phyloP scores from a whole-genome alignment of 2,888 invertebrate species.

The Ptilodon capucinus region DNA sequence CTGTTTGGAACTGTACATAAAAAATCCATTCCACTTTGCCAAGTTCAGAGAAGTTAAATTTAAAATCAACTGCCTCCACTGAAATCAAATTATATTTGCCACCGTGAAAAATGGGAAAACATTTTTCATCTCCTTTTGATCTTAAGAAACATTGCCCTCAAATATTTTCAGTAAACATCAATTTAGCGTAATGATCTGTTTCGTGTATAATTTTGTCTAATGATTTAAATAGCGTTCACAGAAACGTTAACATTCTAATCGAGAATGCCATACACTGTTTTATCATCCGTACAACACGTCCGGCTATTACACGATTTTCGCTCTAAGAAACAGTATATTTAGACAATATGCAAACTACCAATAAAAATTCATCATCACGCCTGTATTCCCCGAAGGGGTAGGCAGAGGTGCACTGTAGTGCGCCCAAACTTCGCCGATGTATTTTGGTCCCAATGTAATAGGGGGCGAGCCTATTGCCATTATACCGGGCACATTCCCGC shows the following conservation, averaged over 20 bases:
- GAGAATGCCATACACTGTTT: slow-evolving; percentile 8
- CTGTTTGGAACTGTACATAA: slow-evolving; percentile 59
- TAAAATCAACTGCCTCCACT: slow-evolving; percentile 68
- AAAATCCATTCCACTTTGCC: slow-evolving; percentile 64
- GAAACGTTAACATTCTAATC: slow-evolving; percentile 14
- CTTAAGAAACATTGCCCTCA: slow-evolving; percentile 57
- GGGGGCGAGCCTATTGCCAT: too few species aligned
- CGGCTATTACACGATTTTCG: too few species aligned
- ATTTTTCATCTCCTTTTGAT: slow-evolving; percentile 66
- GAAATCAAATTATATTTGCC: slow-evolving; percentile 75
- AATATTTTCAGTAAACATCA: slow-evolving; percentile 62
- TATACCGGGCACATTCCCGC: too few species aligned
- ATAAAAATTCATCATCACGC: too few species aligned
- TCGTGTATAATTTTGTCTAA: slow-evolving; percentile 44
- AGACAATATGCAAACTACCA: not conserved
- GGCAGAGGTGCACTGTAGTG: too few species aligned
- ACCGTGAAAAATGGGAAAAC: slow-evolving; percentile 68
- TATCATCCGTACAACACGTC: not conserved
- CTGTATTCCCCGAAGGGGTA: too few species aligned
- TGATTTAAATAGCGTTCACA: slow-evolving; percentile 36
- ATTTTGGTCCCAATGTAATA: too few species aligned
- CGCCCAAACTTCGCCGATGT: too few species aligned
- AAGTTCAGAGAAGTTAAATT: slow-evolving; percentile 68
- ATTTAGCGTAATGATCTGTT: slow-evolving; percentile 59
- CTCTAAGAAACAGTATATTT: too few species aligned